Percentiles rank a stretch among this genome's conserved stretches.
These are phyloP conservation scores for Leguminivora glycinivorella DNA, from an alignment of 1,140 invertebrate genomes.

Conservation along the genomic window DNA sequence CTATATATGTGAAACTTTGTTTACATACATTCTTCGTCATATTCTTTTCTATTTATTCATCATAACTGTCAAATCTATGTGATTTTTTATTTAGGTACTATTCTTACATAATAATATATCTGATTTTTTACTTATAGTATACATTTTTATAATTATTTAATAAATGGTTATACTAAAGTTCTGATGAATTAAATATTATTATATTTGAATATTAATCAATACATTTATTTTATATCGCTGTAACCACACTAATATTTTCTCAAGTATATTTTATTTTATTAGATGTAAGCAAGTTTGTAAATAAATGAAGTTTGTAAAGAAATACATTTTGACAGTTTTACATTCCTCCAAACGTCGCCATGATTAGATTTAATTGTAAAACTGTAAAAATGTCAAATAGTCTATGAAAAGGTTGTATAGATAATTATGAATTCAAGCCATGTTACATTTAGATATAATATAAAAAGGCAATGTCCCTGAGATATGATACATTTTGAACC, in stretches of 20 bases:
- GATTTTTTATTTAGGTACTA: too few species aligned
- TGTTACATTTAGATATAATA: background rate
- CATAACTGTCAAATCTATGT: too few species aligned
- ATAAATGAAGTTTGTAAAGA: background rate
- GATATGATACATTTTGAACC: background rate
- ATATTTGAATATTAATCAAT: too few species aligned
- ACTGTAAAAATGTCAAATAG: background rate
- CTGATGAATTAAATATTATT: too few species aligned
- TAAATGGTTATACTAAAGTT: too few species aligned
- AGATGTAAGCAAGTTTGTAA: background rate
- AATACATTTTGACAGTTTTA: constrained; percentile 5
- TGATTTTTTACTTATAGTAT: too few species aligned
- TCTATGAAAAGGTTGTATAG: constrained; percentile 4
- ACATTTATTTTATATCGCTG: background rate
- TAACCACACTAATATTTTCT: background rate
- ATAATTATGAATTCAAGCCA: background rate
- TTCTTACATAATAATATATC: too few species aligned
- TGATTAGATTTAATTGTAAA: background rate
- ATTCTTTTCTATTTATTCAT: too few species aligned
- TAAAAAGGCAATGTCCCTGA: background rate
- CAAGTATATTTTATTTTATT: background rate
- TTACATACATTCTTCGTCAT: too few species aligned
- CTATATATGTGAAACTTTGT: too few species aligned
- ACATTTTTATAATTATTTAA: too few species aligned
- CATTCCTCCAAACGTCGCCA: background rate